These are phyloP conservation scores for Cepaea nemoralis DNA, from an alignment of 1,140 invertebrate species.

Conservation along the genomic window DNA sequence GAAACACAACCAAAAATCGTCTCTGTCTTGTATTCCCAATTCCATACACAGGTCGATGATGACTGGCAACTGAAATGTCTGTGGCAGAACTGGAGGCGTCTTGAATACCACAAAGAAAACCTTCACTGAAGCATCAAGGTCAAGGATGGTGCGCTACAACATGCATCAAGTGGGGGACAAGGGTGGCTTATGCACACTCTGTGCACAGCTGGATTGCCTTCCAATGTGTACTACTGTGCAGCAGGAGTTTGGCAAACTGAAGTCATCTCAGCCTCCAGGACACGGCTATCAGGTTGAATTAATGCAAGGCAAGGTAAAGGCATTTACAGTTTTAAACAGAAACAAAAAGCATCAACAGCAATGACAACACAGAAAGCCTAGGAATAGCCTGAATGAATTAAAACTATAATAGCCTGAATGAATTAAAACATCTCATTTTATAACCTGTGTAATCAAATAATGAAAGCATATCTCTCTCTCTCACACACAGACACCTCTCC, in stretches of 20 bases:
- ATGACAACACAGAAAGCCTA: background rate
- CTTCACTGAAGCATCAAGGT: background rate
- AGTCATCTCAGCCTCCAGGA: conserved; percentile 30
- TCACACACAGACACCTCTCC: no score
- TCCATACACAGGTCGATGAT: no score
- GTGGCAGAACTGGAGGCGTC: no score
- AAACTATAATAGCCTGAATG: no score
- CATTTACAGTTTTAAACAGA: background rate
- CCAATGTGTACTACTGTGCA: background rate
- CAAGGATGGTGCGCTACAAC: background rate
- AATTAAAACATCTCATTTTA: no score
- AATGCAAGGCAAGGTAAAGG: conserved; percentile 31
- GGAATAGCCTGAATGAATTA: no score
- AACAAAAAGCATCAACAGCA: background rate
- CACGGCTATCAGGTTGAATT: conserved; percentile 30
- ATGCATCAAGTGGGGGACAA: no score
- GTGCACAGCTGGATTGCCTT: conserved; percentile 5
- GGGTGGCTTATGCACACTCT: background rate
- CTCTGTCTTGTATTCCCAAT: no score
- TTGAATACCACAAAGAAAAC: background rate
- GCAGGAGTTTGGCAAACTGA: conserved; percentile 1
- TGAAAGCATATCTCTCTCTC: no score
- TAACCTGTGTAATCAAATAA: no score
- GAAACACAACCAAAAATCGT: no score
- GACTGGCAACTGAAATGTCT: no score